Percentiles rank a stretch among this genome's conserved stretches.
These are phyloP conservation scores for Nomada lathburiana DNA, from an alignment of 2,888 invertebrate genomes.

Conservation along the genomic window DNA sequence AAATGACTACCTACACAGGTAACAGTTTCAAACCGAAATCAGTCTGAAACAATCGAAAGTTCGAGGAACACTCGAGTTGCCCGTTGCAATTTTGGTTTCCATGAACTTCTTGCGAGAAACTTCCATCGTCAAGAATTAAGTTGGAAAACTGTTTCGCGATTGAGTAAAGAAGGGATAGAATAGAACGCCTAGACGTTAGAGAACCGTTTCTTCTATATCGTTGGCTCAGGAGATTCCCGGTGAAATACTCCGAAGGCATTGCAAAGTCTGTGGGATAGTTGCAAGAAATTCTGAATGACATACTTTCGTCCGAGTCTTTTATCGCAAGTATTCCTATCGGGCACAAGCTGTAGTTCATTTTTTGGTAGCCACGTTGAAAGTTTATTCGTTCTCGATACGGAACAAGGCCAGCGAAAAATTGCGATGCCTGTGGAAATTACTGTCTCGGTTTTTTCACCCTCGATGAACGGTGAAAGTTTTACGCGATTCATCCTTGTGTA, in stretches of 20 bases:
- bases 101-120: conserved; percentile 7
- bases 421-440: not conserved
- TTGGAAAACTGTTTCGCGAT: conserved; percentile 33
- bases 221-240: not conserved
- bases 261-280: conserved; percentile 5
- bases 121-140: conserved; percentile 37
- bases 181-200: not conserved
- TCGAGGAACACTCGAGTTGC: conserved; percentile 13
- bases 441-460: not conserved
- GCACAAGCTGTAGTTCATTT: conserved; percentile 14
- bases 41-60: conserved; percentile 12
- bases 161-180: conserved; percentile 7
- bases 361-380: conserved; percentile 2
- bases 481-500: not conserved
- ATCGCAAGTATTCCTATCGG: conserved; percentile 1
- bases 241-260: conserved; percentile 10
- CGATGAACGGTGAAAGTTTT: not conserved
- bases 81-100: conserved; percentile 37
- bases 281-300: conserved; percentile 37
- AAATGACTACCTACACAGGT: not conserved
- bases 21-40: not conserved
- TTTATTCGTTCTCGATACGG: not conserved
- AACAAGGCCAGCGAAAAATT: not conserved
- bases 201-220: not conserved
- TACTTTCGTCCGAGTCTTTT: conserved; percentile 28